Percentiles rank a stretch among this genome's conserved stretches.
Conservation (phyloP, 1,140 invertebrate genomes). For the Macrostomum lignano region DNA sequence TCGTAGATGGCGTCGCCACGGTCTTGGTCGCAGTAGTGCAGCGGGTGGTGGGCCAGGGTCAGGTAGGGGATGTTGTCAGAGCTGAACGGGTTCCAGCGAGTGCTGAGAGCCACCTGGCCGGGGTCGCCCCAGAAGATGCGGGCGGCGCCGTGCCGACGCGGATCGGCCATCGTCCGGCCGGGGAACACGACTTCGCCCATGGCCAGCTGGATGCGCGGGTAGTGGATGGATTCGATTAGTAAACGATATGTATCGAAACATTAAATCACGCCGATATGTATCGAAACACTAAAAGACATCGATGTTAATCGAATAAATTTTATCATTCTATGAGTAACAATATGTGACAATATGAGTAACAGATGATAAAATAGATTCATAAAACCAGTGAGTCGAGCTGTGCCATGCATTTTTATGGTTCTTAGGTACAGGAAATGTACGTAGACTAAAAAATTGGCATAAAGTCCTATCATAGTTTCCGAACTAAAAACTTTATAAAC, state of each 20-base stretch:
- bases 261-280: constrained; percentile 2
- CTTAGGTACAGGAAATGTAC: no score
- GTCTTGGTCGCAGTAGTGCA: constrained; percentile 37
- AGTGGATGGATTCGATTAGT: constrained; percentile 6
- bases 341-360: no score
- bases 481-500: no score
- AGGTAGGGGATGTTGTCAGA: constrained; percentile 43
- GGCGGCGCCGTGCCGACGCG: constrained; percentile 39
- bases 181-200: neutral
- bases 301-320: no score
- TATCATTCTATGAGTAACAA: constrained; percentile 17
- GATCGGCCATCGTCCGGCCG: no score
- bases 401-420: no score
- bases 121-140: constrained; percentile 42
- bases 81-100: constrained; percentile 61
- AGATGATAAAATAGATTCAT: no score
- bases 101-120: constrained; percentile 37
- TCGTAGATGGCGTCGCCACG: constrained; percentile 20
- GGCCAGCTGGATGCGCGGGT: constrained; percentile 4
- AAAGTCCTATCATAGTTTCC: no score
- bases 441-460: no score
- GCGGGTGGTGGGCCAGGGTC: constrained; percentile 45
- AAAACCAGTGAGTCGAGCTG: no score
- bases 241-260: constrained; percentile 9
- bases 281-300: constrained; percentile 2